phyloP scores from a whole-genome alignment of 2,797 vertebrate genomes.

The Melanogrammus aeglefinus region DNA sequence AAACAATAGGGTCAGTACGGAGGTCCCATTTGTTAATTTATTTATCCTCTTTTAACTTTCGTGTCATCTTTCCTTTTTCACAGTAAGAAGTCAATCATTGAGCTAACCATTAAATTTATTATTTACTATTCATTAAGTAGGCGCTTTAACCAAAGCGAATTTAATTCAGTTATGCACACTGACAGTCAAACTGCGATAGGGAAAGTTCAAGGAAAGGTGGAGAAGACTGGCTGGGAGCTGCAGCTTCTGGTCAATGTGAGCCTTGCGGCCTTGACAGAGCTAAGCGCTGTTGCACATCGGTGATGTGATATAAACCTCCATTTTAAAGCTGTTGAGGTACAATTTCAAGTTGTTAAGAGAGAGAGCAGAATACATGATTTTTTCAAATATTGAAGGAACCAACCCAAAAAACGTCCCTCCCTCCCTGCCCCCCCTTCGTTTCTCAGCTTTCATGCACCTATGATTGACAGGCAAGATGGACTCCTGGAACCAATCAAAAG shows the following conservation, averaged over 20 bases:
- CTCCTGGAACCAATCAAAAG: neutral
- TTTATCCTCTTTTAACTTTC: conserved; percentile 10
- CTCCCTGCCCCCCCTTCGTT: neutral
- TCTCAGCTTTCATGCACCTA: neutral
- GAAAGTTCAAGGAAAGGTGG: no score
- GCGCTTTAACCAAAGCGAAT: neutral
- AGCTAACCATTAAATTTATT: neutral
- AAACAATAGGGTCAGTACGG: conserved; percentile 39
- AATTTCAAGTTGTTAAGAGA: neutral
- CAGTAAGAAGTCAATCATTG: neutral
- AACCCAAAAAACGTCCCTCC: no score
- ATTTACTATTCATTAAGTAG: neutral
- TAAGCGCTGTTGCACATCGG: neutral
- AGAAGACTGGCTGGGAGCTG: neutral
- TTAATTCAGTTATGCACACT: neutral
- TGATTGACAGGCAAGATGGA: conserved; percentile 1
- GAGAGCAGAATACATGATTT: neutral
- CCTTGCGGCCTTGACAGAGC: neutral
- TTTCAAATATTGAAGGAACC: no score
- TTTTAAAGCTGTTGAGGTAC: neutral
- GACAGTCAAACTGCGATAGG: no score
- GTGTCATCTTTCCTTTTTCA: neutral
- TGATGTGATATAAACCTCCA: neutral
- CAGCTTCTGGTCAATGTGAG: neutral
- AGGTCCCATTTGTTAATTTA: conserved; percentile 30